These are phyloP conservation scores for Ariolimax columbianus DNA, from an alignment of 2,888 invertebrate species.

Conservation along the genomic window DNA sequence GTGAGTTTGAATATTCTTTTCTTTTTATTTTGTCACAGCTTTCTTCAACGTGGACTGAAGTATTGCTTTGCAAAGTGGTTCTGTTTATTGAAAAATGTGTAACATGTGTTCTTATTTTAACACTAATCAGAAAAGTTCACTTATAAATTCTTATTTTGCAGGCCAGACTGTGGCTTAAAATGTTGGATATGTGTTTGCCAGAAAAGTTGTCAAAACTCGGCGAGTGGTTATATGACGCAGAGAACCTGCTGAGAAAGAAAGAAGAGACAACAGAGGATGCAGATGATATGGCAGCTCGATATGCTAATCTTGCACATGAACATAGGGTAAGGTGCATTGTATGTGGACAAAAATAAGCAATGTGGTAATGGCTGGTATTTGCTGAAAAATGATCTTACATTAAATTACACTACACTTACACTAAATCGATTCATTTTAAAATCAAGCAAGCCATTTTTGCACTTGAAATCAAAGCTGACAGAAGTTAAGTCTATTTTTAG, in stretches of 20 bases:
- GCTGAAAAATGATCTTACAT: no score
- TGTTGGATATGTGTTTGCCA: constrained; percentile 90
- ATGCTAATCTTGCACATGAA: constrained; percentile 36
- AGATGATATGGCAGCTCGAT: constrained; percentile 39
- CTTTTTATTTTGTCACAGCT: no score
- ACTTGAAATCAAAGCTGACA: no score
- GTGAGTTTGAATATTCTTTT: no score
- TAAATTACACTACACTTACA: no score
- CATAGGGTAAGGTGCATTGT: constrained; percentile 40
- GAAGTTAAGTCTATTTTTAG: no score
- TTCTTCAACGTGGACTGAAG: no score
- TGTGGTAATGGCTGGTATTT: neutral
- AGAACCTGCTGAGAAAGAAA: constrained; percentile 71
- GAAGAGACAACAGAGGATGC: constrained; percentile 45
- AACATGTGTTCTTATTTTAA: no score
- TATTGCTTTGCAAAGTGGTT: neutral
- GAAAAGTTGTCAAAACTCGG: constrained; percentile 91
- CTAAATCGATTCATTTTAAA: no score
- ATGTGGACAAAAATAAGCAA: neutral
- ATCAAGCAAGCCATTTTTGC: no score
- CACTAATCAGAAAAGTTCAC: no score
- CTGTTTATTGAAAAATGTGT: no score
- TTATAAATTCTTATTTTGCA: constrained; percentile 39
- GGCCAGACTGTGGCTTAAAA: constrained; percentile 87
- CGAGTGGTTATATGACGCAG: constrained; percentile 92